Evolutionary conservation across 2,113 vertebrate species (phyloP).

Genomic region (Willisornis vidua): DNA sequence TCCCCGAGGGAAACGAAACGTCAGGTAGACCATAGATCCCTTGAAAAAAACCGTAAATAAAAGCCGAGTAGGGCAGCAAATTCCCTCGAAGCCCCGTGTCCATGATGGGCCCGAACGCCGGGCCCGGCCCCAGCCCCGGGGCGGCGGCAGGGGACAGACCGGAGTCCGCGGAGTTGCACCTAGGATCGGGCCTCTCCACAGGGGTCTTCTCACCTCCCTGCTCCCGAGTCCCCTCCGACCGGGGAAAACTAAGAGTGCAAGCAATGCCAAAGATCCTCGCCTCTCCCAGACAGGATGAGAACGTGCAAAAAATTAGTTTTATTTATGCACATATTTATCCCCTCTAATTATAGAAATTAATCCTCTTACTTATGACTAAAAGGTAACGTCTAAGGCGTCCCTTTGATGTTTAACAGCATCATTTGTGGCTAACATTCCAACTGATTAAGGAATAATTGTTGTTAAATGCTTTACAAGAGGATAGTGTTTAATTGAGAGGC

Average conservation of each 20-base stretch:
- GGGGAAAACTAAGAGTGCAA: not conserved
- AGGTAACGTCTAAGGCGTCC: slow-evolving; percentile 76
- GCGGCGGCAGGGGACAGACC: not conserved
- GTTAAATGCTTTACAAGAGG: slow-evolving; percentile 79
- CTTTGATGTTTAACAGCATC: slow-evolving; percentile 81
- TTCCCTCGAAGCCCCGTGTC: not conserved
- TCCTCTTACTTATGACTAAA: slow-evolving; percentile 82
- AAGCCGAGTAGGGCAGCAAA: not conserved
- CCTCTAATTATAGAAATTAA: slow-evolving; percentile 82
- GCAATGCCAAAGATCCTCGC: not conserved
- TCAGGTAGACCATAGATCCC: not conserved
- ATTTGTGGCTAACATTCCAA: slow-evolving; percentile 77
- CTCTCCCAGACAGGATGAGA: slow-evolving; percentile 31
- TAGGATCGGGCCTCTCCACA: not conserved
- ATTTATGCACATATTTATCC: slow-evolving; percentile 82
- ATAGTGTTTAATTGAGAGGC: slow-evolving; percentile 80
- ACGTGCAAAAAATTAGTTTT: slow-evolving; percentile 55
- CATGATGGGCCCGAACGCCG: not conserved
- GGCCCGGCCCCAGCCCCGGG: not conserved
- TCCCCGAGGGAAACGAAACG: not conserved
- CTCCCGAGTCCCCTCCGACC: not conserved
- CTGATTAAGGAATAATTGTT: slow-evolving; percentile 82
- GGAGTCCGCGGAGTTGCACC: not conserved
- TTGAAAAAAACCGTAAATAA: not conserved
- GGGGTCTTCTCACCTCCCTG: not conserved